Evolutionary conservation across 2,797 vertebrate genomes (phyloP), one percentile per base, ranked within the genome.

Genomic region (Eutrigla gurnardus): DNA sequence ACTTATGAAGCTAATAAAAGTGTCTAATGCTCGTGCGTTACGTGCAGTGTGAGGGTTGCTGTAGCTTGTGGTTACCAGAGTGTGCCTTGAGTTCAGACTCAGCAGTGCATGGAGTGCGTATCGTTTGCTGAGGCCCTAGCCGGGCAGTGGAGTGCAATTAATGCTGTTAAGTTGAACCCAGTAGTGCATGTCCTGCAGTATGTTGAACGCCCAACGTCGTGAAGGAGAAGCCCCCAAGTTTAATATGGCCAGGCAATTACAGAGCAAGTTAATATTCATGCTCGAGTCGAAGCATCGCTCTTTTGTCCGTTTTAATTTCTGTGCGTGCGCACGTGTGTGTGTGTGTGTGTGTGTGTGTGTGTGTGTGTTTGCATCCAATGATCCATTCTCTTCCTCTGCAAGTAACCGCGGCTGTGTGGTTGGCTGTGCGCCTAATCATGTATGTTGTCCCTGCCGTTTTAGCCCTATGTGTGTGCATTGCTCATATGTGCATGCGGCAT

Each of bases 91-190:
- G 57, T 78, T 83, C 7, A 64, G 58, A 55, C 55, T 68, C 70
- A 61, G 70, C 59, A 37, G 76, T 61, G 82, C 75, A 64, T 79
- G 61, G 45, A 52, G 67, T 55, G 71, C 57, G 65, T 63, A 53
- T 81, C 25, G 3, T 81, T 81, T 70, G 70, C 58, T 33, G 65
- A 68, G 50, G 72, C 68, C 60, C 12, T n/a, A 45, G 42, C 65
- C 59, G 36, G 49, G 65, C 71, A 78, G 73, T 72, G 69, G 72
- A 89, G 85, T 80, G 77, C 63, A 78, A 84, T 81, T 86, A 71
- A 85, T 75, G 83, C 50, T 72, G 75, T 82, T 85, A 80, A 84
- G 75, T 65, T 84, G 49, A 77, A 46, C 14, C 43, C 76, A 83
- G 66, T 5, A 54, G 83, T 61, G 80, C 53, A 50, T 77, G 67